Percentiles rank a stretch among this genome's conserved stretches.
Conservation (phyloP, 2,888 invertebrate species). For the Aelia acuminata region DNA sequence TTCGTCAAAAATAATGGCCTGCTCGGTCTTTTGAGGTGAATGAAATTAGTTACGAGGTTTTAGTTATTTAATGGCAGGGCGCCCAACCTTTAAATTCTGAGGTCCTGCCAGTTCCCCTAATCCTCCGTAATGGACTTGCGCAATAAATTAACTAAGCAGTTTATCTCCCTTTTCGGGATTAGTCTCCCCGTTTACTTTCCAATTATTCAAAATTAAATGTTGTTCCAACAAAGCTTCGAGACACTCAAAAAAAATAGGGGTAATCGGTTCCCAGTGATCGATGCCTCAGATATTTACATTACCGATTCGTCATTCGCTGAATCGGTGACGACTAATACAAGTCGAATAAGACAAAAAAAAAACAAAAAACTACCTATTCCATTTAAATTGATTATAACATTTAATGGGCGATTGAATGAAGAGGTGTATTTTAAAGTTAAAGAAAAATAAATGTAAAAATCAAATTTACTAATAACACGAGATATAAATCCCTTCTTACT, state of each 20-base stretch:
- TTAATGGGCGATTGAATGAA: too few relatives aligned
- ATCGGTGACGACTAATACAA: too few relatives aligned
- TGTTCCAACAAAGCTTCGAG: background rate
- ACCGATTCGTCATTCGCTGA: background rate
- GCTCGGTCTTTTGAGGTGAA: background rate
- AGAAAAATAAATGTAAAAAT: too few relatives aligned
- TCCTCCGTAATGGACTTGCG: background rate
- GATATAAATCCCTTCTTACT: too few relatives aligned
- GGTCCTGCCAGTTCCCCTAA: constrained; percentile 14
- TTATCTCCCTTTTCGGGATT: constrained; percentile 6
- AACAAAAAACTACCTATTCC: too few relatives aligned
- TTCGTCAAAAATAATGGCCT: background rate
- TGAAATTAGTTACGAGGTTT: background rate
- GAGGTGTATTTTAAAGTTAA: too few relatives aligned
- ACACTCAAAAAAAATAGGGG: background rate
- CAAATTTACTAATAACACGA: too few relatives aligned
- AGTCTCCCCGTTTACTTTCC: background rate
- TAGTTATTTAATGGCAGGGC: constrained; percentile 6
- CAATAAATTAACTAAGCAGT: constrained; percentile 14
- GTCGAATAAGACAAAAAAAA: too few relatives aligned
- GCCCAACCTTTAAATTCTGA: constrained; percentile 29
- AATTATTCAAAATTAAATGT: constrained; percentile 39
- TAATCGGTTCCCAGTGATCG: background rate
- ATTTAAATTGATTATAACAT: too few relatives aligned
- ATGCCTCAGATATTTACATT: background rate